Evolutionary conservation across 2,888 invertebrate species (phyloP), one percentile per base, ranked within the genome.

Genomic region (Noctuana brunneofusca): DNA sequence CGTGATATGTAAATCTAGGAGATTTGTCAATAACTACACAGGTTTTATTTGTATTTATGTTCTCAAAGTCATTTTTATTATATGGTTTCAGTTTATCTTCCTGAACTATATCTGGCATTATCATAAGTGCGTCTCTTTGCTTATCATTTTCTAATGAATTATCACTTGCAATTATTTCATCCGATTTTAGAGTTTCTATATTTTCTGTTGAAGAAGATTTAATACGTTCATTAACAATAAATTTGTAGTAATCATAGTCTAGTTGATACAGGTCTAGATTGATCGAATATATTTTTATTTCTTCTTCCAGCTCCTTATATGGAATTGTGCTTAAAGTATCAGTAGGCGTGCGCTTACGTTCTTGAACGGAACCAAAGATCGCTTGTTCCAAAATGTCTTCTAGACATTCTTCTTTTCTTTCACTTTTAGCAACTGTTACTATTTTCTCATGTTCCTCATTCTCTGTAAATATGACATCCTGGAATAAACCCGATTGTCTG

Each of bases 301-400:
- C 89, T 58, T 87, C 83, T 22, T 80, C 68, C 16, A 91, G 72
- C 64, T 78, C 81, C 67, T 78, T 71, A 63, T 87, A 89, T 3
- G 87, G 84, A 66, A 86, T 79, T 20, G 58, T 48, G 30, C 59
- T 54, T 48, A 41, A 66, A 67, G 66, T 77, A 32, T 71, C 75
- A 14, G 71, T 69, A 32, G 62, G 18, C 48, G 63, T 60, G 71
- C 73, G 81, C 64, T 81, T 92, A 48, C 94, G 84, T 70, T 93
- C 87, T 85, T 94, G 93, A 11, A 94, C 93, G 9, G 94, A 94
- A 48, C 94, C 94, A 75, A 94, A 94, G 68, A 94, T 93, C 2
- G 89, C 93, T 81, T 92, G 90, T 79, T 94, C 93, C 12, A 89
- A 63, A 54, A 81, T 69, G 22, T 78, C 74, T 11, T 78, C 73